Conservation (phyloP, 1,140 invertebrate genomes). For the Hylaeus anthracinus region DNA sequence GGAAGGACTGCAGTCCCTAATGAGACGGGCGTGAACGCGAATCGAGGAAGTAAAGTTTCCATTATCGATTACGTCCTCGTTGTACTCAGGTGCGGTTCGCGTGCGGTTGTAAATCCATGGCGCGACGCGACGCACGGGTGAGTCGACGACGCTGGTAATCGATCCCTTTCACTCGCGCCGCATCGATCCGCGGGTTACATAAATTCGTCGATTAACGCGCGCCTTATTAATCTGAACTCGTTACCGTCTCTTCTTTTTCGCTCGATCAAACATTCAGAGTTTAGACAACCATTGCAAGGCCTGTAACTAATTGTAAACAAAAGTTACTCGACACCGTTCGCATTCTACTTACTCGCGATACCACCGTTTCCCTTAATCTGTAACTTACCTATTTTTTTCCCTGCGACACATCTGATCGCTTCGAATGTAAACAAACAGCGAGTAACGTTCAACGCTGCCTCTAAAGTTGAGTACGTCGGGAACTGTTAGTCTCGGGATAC, state of each 20-base stretch:
- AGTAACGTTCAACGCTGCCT: background rate
- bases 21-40: background rate
- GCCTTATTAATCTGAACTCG: background rate
- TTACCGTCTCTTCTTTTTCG: background rate
- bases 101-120: conserved; percentile 33
- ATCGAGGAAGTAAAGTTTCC: conserved; percentile 51
- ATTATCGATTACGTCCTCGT: conserved; percentile 56
- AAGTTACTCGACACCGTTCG: too few relatives aligned
- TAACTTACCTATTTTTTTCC: too few relatives aligned
- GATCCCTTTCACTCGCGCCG: conserved; percentile 39
- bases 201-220: conserved; percentile 36
- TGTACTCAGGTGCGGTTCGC: conserved; percentile 16
- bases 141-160: conserved; percentile 47
- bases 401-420: too few relatives aligned
- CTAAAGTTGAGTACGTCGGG: too few relatives aligned
- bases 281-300: too few relatives aligned
- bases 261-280: too few relatives aligned
- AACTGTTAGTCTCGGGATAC: too few relatives aligned
- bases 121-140: background rate
- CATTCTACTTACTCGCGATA: too few relatives aligned
- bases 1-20: background rate
- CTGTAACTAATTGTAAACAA: too few relatives aligned
- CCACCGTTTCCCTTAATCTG: too few relatives aligned
- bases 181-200: conserved; percentile 26
- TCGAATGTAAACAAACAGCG: too few relatives aligned